Evolutionary conservation across 2,797 vertebrate species (phyloP), one percentile per base, ranked within the genome.

Genomic region (Dicrostonyx torquatus): DNA sequence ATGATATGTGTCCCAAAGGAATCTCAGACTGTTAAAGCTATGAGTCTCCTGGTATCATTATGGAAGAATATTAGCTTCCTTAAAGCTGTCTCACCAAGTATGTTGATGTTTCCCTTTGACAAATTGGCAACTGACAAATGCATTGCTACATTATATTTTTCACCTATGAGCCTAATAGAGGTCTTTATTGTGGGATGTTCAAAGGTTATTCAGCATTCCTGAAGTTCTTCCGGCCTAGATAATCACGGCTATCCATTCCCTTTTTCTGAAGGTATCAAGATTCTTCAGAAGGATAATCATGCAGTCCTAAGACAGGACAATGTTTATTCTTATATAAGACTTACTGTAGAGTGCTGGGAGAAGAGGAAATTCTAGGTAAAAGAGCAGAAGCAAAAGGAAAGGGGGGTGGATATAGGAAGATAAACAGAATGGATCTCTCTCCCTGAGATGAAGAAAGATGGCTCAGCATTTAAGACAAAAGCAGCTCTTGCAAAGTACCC

Each of bases 171-270:
- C 68, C 82, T 58, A 18, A 64, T 6, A 62, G n/a, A 37, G 20
- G 4, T 29, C 29, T 50, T 29, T 11, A 22, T 40, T 29, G 2
- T 7, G 20, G 29, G 48, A 3, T 1, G 0, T 55, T 31, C 34
- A 8, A 66, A 87, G 75, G 8, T 40, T 10, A 9, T 72, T 34
- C 10, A 45, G 13, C 3, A 31, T 31, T 40, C 11, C 9, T 10
- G 43, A 29, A 13, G n/a, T 40, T 6, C 60, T 3, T 2, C 7
- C 7, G n/a, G 58, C 1, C 31, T 53, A 24, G 34, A 31, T 75
- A 58, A n/a, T 77, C 8, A 14, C 0, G 3, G 3, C 7, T 29
- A 7, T 53, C 12, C 34, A 17, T 76, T 29, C 8, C 6, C 73
- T 14, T 40, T 45, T 31, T 20, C 72, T 26, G 34, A 43, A 6